Percentiles rank a stretch among this genome's conserved stretches.
Evolutionary conservation across 2,797 vertebrate species (phyloP).

Genomic region (Bryconaethiops microstoma): DNA sequence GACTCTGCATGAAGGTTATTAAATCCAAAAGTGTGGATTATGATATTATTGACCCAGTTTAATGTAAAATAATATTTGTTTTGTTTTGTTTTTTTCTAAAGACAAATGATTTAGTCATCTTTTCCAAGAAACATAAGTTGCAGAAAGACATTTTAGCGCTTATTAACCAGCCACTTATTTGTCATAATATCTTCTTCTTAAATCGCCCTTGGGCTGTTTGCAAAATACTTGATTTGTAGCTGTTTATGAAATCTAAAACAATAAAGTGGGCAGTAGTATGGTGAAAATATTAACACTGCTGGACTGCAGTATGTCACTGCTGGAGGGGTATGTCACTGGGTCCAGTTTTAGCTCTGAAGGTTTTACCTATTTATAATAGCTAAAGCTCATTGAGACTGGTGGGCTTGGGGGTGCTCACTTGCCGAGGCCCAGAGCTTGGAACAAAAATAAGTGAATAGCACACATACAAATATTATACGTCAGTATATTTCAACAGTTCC

Average conservation of each 20-base stretch:
- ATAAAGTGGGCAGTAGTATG: background rate
- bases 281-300: background rate
- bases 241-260: background rate
- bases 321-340: background rate
- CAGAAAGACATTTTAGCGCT: background rate
- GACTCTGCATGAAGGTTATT: conserved; percentile 76
- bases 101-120: background rate
- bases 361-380: background rate
- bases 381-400: background rate
- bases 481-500: background rate
- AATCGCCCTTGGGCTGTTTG: too few species aligned
- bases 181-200: background rate
- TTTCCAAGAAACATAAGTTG: background rate
- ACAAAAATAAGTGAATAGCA: background rate
- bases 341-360: background rate
- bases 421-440: background rate
- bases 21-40: conserved; percentile 74
- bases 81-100: background rate
- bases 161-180: background rate
- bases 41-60: conserved; percentile 8
- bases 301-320: background rate
- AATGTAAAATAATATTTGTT: background rate
- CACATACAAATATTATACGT: background rate
- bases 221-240: too few species aligned
- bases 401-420: background rate